Conservation (phyloP, 2,888 invertebrate genomes). For the Pristionchus arcanus region DNA sequence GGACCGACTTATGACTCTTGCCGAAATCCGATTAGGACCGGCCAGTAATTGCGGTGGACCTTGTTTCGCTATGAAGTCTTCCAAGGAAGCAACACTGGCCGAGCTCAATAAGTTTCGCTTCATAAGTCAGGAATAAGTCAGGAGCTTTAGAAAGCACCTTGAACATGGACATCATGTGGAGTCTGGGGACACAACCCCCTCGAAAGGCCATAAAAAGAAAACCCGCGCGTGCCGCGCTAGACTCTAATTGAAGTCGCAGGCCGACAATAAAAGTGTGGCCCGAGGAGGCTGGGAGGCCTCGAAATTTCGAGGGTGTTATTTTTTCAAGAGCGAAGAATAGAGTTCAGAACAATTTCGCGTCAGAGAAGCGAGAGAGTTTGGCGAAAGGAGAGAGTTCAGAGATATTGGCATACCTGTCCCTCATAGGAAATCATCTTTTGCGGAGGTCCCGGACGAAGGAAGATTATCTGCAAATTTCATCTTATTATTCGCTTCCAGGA, state of each 20-base stretch:
- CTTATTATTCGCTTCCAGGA: neutral
- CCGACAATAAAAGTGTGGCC: neutral
- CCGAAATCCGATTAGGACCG: constrained; percentile 7
- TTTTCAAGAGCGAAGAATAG: too few species aligned
- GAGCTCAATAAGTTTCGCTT: too few species aligned
- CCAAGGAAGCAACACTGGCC: neutral
- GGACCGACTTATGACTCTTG: constrained; percentile 31
- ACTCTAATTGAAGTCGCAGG: constrained; percentile 17
- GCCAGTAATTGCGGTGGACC: constrained; percentile 22
- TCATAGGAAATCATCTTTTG: constrained; percentile 76
- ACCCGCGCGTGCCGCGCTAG: neutral
- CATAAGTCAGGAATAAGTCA: too few species aligned
- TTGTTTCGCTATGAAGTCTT: constrained; percentile 5
- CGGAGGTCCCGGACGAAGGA: constrained; percentile 74
- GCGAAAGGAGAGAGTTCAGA: too few species aligned
- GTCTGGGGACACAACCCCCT: neutral
- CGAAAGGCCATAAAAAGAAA: constrained; percentile 30
- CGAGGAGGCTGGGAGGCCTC: neutral
- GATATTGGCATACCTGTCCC: constrained; percentile 71
- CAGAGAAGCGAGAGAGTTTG: too few species aligned
- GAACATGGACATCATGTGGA: neutral
- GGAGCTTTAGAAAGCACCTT: neutral
- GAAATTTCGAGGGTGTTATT: neutral
- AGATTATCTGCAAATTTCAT: constrained; percentile 71
- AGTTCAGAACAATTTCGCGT: neutral